These are phyloP conservation scores for Altica lythri DNA, from an alignment of 2,888 invertebrate genomes.

Conservation along the genomic window DNA sequence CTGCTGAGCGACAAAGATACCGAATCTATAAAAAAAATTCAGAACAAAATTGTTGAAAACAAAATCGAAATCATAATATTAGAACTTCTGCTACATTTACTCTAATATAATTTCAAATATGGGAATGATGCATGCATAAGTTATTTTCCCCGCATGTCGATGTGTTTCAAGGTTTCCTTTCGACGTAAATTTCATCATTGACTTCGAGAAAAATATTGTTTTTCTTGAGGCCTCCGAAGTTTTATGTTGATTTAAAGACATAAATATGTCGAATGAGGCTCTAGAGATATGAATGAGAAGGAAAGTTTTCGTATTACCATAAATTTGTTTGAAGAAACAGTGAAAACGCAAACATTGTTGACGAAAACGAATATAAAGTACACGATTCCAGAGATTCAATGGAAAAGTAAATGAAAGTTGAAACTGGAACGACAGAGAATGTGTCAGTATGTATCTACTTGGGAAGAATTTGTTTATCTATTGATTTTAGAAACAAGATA, in stretches of 20 bases:
- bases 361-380: constrained; percentile 10
- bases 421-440: no score
- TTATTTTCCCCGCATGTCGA: constrained; percentile 12
- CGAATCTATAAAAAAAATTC: no score
- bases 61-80: constrained; percentile 4
- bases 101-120: constrained; percentile 21
- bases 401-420: neutral
- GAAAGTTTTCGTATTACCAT: constrained; percentile 18
- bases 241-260: constrained; percentile 25
- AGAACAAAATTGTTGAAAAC: neutral
- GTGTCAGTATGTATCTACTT: no score
- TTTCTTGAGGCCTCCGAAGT: constrained; percentile 8
- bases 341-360: constrained; percentile 10
- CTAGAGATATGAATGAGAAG: constrained; percentile 16
- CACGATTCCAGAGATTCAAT: neutral
- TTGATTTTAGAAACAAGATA: no score
- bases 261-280: constrained; percentile 22
- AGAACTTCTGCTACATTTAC: constrained; percentile 16
- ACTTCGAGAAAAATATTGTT: constrained; percentile 17
- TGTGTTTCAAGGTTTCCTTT: constrained; percentile 6
- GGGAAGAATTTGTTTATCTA: no score
- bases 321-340: constrained; percentile 3
- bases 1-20: no score
- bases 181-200: constrained; percentile 14
- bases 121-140: constrained; percentile 23